Percentiles rank a stretch among this genome's conserved stretches.
Conservation (phyloP, 2,797 vertebrate species). For the Acropternis orthonyx region DNA sequence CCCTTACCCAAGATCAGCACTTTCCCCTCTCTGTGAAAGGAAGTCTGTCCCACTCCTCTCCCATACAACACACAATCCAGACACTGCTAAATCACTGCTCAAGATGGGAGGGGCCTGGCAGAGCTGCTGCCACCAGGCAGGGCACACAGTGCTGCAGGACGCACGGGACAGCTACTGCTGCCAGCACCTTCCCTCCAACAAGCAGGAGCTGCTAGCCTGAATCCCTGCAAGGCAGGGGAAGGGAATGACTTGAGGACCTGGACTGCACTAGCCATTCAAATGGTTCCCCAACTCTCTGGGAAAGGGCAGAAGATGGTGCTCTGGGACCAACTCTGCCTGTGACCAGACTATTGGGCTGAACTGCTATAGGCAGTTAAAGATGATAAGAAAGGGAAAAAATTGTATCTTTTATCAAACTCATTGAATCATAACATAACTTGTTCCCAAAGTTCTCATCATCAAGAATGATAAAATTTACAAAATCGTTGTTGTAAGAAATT, state of each 20-base stretch:
- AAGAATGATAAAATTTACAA: background rate
- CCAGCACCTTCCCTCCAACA: background rate
- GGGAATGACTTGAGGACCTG: background rate
- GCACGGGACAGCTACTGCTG: background rate
- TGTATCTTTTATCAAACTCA: background rate
- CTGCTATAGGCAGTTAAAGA: background rate
- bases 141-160: background rate
- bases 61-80: background rate
- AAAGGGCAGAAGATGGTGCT: background rate
- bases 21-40: background rate
- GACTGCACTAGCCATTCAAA: too few species aligned
- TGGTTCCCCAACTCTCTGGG: too few species aligned
- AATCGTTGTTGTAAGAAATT: background rate
- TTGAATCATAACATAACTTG: background rate
- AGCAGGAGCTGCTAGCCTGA: background rate
- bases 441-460: background rate
- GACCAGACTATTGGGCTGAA: background rate
- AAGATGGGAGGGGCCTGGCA: background rate
- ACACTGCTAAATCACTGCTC: background rate
- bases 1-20: background rate
- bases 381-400: background rate
- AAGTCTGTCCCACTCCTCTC: background rate
- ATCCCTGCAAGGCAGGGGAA: background rate
- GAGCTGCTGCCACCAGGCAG: background rate
- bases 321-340: background rate